These are phyloP conservation scores for Acanthiza pusilla DNA, from an alignment of 2,797 vertebrate species.

Conservation along the genomic window DNA sequence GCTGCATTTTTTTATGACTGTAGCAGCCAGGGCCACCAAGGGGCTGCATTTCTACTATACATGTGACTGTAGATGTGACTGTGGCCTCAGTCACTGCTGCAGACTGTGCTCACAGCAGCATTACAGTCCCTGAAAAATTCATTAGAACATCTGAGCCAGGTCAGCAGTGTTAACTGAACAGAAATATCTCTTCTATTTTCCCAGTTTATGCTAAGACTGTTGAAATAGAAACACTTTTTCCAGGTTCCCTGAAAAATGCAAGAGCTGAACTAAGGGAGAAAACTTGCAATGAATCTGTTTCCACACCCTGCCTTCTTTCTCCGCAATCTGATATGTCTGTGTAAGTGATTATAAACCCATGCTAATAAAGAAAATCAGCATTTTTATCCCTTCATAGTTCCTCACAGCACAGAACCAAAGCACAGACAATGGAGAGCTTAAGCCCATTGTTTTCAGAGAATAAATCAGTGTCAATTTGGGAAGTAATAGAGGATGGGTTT, in stretches of 20 bases:
- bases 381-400: not conserved
- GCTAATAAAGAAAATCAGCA: not conserved
- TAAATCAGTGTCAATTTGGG: constrained; percentile 1
- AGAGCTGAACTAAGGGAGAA: not conserved
- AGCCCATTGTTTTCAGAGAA: constrained; percentile 19
- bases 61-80: not conserved
- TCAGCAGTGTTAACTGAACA: not conserved
- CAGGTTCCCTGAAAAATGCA: not conserved
- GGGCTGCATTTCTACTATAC: not conserved
- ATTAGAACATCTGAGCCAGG: not conserved
- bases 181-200: not conserved
- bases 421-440: not conserved
- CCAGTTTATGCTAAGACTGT: not conserved
- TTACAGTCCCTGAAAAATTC: not conserved
- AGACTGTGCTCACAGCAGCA: not conserved
- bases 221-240: constrained; percentile 14
- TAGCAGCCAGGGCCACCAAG: not conserved
- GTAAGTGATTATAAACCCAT: constrained; percentile 26
- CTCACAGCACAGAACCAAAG: not conserved
- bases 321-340: not conserved
- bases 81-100: not conserved
- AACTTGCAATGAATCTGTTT: not conserved
- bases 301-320: not conserved
- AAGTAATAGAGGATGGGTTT: not conserved
- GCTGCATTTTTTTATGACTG: not conserved